phyloP scores from a whole-genome alignment of 2,797 vertebrate species.

The Percopsis omiscomaycus region DNA sequence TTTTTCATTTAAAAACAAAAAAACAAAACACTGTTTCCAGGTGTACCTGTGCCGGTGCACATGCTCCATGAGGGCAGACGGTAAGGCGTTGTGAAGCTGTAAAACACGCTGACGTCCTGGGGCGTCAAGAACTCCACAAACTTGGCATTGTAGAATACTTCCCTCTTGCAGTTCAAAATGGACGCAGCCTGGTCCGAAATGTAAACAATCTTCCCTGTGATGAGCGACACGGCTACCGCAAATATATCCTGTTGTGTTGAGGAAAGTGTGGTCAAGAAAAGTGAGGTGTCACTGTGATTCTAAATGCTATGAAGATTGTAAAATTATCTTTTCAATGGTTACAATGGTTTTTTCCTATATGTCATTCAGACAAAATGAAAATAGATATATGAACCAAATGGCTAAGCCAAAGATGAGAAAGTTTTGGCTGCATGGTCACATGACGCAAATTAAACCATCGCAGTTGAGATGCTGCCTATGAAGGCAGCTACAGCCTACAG shows the following conservation, averaged over 20 bases:
- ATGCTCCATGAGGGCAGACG: constrained; percentile 90
- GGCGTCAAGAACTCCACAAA: constrained; percentile 94
- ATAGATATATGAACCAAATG: too few species aligned
- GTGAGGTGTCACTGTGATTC: background rate
- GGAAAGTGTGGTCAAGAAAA: background rate
- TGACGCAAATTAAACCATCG: too few species aligned
- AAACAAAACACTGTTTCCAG: background rate
- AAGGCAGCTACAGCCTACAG: too few species aligned
- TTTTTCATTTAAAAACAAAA: too few species aligned
- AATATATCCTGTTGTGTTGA: constrained; percentile 85
- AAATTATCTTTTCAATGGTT: too few species aligned
- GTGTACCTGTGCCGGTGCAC: constrained; percentile 85
- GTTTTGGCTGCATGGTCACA: background rate
- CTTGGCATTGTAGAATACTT: constrained; percentile 86
- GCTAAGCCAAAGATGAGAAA: too few species aligned
- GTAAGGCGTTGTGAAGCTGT: constrained; percentile 90
- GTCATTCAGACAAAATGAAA: too few species aligned
- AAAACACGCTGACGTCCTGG: constrained; percentile 93
- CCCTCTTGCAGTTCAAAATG: constrained; percentile 86
- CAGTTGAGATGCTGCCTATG: too few species aligned
- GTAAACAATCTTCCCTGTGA: constrained; percentile 90
- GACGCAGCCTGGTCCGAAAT: constrained; percentile 90
- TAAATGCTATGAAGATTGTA: background rate
- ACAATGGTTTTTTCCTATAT: too few species aligned
- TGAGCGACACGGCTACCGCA: constrained; percentile 89